Percentiles rank a stretch among this genome's conserved stretches.
phyloP scores from a whole-genome alignment of 1,140 invertebrate genomes.

The Drosophila cardini region DNA sequence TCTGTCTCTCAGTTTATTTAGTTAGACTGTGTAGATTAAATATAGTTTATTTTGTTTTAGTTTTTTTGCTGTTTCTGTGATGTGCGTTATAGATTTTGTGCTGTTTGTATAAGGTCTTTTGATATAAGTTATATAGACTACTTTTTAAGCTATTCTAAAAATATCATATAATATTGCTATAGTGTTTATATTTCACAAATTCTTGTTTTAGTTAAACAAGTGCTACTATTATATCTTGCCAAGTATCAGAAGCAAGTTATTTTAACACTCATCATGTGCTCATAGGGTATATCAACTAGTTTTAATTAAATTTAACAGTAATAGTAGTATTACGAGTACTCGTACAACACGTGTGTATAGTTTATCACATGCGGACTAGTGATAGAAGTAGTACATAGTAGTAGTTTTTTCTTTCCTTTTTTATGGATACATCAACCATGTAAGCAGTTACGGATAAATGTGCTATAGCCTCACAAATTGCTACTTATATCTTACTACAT shows the following conservation, averaged over 20 bases:
- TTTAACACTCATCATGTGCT: conserved; percentile 28
- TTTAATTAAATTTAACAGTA: conserved; percentile 15
- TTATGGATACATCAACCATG: conserved; percentile 28
- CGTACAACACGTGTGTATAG: conserved; percentile 34
- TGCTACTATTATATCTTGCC: conserved; percentile 1
- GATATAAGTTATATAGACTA: conserved; percentile 27
- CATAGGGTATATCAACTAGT: conserved; percentile 32
- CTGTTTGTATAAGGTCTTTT: conserved; percentile 42
- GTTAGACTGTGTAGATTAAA: conserved; percentile 16
- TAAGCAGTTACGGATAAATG: conserved; percentile 41
- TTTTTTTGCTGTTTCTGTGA: conserved; percentile 1
- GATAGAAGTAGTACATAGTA: conserved; percentile 15
- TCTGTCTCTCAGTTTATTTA: not conserved
- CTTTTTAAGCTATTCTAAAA: conserved; percentile 41
- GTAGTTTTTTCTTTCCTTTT: conserved; percentile 23
- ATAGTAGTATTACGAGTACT: conserved; percentile 22
- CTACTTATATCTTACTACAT: conserved; percentile 29
- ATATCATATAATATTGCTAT: conserved; percentile 79
- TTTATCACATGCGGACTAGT: conserved; percentile 73
- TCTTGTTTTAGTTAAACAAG: conserved; percentile 33
- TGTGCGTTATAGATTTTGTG: conserved; percentile 42
- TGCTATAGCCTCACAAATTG: conserved; percentile 59
- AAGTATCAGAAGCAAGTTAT: conserved; percentile 4
- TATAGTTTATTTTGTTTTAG: conserved; percentile 11
- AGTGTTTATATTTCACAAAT: conserved; percentile 56